Base-by-base conservation (phyloP, 2,113 vertebrate genomes). In the Brachyhypopomus gauderio region DNA sequence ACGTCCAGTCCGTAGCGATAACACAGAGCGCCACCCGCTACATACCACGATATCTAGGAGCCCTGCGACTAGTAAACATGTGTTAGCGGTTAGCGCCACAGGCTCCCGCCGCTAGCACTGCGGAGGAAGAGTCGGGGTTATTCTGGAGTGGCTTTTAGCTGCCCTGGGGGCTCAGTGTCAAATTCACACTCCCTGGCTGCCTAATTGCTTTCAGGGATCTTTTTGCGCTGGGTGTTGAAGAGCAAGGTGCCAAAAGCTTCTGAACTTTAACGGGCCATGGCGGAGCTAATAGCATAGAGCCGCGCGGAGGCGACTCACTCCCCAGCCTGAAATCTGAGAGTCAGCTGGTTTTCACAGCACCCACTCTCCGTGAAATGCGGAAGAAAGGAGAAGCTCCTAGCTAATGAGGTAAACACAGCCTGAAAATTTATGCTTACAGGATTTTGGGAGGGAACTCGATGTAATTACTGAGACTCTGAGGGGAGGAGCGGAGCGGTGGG, bases 301-400 rank as follows among this genome's bases (percentile, higher is more conserved):
- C 76, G 38, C 58, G 75, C 8, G 19, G 70, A 59, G 38, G 72
- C 75, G 17, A 88, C 84, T 92, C 90, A 87, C 83, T 85, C 81
- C 27, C 23, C 62, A 86, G 87, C 89, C 85, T 91, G 89, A 91
- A 91, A 89, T 90, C 89, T 80, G 55, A 84, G 84, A 74, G 88
- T 88, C 88, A 89, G 86, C 79, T 85, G 75, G 80, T 83, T 86
- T 85, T 84, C 80, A 86, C 79, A 75, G 56, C 78, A 38, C 72
- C 27, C 41, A 70, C 78, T 79, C 72, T 45, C 79, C 82, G 71
- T 89, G 81, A 86, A 89, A 87, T 78, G 77, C 78, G 62, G 72
- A 75, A 76, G 75, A 81, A 83, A 79, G 58, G 76, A 74, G 70
- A 78, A 64, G 84, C 67, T 12, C 30, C 74, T 63, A 81, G 74